Evolutionary conservation across 2,113 vertebrate genomes (phyloP).

Genomic region (Oryzias javanicus): DNA sequence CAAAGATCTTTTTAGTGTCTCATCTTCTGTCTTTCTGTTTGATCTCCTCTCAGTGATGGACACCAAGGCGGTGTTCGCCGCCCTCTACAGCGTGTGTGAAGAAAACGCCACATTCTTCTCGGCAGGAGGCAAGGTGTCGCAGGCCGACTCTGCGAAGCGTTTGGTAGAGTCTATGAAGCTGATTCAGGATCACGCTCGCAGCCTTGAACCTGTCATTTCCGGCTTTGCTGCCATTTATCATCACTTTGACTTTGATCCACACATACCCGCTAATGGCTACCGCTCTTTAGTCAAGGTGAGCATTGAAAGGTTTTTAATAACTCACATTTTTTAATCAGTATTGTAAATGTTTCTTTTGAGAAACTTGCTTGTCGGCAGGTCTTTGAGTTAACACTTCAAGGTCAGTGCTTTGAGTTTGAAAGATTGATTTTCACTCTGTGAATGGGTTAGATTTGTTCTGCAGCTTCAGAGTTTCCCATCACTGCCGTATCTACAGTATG

Average conservation of each 20-base stretch:
- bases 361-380: constrained; percentile 18
- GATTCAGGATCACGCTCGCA: constrained; percentile 81
- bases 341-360: constrained; percentile 39
- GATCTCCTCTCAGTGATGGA: constrained; percentile 78
- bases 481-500: constrained; percentile 42
- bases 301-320: not conserved
- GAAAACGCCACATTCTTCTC: constrained; percentile 85
- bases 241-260: constrained; percentile 87
- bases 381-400: constrained; percentile 52
- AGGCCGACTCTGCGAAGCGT: constrained; percentile 73
- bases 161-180: constrained; percentile 76
- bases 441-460: constrained; percentile 48
- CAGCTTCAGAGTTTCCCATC: constrained; percentile 25
- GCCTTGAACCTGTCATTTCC: constrained; percentile 79
- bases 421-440: constrained; percentile 60
- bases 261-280: constrained; percentile 88
- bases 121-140: constrained; percentile 66
- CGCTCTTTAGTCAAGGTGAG: constrained; percentile 86
- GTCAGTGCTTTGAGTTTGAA: constrained; percentile 53
- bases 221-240: constrained; percentile 81
- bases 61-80: constrained; percentile 81
- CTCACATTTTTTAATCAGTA: constrained; percentile 6
- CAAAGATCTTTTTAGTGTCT: not conserved
- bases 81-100: constrained; percentile 82
- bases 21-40: constrained; percentile 14